These are phyloP conservation scores for Ceratina calcarata DNA, from an alignment of 1,140 invertebrate species.

Conservation along the genomic window DNA sequence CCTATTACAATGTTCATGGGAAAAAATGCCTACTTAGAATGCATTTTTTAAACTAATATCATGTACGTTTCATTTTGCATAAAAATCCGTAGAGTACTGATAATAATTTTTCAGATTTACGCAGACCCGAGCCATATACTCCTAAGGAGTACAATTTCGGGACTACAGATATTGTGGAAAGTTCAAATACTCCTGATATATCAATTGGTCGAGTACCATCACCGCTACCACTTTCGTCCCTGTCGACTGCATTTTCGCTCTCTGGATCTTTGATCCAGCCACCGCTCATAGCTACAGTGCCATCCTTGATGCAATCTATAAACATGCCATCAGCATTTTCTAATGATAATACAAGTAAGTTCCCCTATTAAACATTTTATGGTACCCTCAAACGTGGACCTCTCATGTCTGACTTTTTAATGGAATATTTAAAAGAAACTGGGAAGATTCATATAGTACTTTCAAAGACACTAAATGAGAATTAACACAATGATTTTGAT, in stretches of 20 bases:
- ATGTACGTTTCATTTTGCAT: too few relatives aligned
- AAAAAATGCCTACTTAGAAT: too few relatives aligned
- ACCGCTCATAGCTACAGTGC: conserved; percentile 54
- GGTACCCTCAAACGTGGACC: too few relatives aligned
- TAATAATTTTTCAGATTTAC: conserved; percentile 51
- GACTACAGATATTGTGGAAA: conserved; percentile 47
- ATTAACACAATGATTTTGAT: too few relatives aligned
- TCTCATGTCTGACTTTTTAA: too few relatives aligned
- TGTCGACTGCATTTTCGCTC: conserved; percentile 58
- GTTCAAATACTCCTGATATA: conserved; percentile 37
- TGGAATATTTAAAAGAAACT: too few relatives aligned
- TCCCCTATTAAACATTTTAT: too few relatives aligned
- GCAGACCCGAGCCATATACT: conserved; percentile 59
- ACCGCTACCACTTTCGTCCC: conserved; percentile 49
- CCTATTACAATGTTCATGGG: too few relatives aligned
- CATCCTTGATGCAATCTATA: conserved; percentile 60
- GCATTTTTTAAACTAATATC: too few relatives aligned
- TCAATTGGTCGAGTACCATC: conserved; percentile 35
- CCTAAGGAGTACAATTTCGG: conserved; percentile 52
- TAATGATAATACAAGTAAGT: conserved; percentile 40
- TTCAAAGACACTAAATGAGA: too few relatives aligned
- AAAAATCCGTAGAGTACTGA: neutral
- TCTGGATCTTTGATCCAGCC: conserved; percentile 59
- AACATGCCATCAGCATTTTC: conserved; percentile 58
- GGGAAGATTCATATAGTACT: too few relatives aligned